Evolutionary conservation across 1,140 invertebrate species (phyloP).

Genomic region (Diachasmimorpha longicaudata): DNA sequence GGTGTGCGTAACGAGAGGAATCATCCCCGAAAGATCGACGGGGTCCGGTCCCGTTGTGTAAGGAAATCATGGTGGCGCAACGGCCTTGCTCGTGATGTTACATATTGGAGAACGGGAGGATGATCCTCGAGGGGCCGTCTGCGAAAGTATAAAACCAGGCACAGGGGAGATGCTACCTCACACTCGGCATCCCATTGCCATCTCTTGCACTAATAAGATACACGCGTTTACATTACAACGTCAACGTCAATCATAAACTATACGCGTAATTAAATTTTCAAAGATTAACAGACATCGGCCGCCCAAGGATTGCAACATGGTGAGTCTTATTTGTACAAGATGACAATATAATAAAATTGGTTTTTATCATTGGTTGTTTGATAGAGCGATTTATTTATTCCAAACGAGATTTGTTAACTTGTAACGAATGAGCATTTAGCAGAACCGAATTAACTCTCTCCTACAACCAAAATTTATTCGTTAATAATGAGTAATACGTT

Average conservation of each 20-base stretch:
- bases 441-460: too few species aligned
- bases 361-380: too few species aligned
- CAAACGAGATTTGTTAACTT: too few species aligned
- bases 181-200: conserved; percentile 49
- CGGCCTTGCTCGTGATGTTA: conserved; percentile 59
- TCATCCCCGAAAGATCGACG: conserved; percentile 35
- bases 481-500: too few species aligned
- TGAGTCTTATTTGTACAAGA: neutral
- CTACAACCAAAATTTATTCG: too few species aligned
- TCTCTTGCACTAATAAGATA: conserved; percentile 41
- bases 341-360: neutral
- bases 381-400: too few species aligned
- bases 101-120: conserved; percentile 54
- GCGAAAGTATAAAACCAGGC: conserved; percentile 56
- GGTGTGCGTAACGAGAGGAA: conserved; percentile 33
- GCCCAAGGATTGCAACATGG: neutral
- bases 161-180: conserved; percentile 52
- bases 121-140: conserved; percentile 41
- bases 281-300: neutral
- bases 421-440: too few species aligned
- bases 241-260: neutral
- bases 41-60: conserved; percentile 20
- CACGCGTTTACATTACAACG: conserved; percentile 8
- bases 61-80: conserved; percentile 46
- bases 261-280: neutral